These are phyloP conservation scores for Pseudoips prasinana DNA, from an alignment of 2,888 invertebrate species.

Conservation along the genomic window DNA sequence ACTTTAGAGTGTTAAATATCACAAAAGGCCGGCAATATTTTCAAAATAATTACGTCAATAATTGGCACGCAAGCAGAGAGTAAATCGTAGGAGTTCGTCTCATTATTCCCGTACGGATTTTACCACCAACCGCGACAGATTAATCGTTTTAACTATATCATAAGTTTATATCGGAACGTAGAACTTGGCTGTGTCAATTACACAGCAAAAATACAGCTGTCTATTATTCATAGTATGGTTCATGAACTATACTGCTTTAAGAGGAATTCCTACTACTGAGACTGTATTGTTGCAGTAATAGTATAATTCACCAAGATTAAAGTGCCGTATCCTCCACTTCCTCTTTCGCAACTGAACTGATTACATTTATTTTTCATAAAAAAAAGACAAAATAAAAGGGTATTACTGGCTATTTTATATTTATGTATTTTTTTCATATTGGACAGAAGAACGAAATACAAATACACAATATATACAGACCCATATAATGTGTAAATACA, in stretches of 20 bases:
- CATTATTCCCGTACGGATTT: slow-evolving; percentile 70
- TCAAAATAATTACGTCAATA: slow-evolving; percentile 80
- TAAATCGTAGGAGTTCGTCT: slow-evolving; percentile 59
- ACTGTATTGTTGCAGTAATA: too few relatives aligned
- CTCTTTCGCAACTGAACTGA: too few relatives aligned
- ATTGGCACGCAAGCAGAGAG: slow-evolving; percentile 72
- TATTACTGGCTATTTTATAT: too few relatives aligned
- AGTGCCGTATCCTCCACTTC: too few relatives aligned
- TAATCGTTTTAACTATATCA: slow-evolving; percentile 79
- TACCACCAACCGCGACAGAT: slow-evolving; percentile 79
- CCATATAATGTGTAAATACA: too few relatives aligned
- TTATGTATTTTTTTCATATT: too few relatives aligned
- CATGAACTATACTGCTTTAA: slow-evolving; percentile 39
- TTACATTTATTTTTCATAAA: too few relatives aligned
- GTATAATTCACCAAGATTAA: too few relatives aligned
- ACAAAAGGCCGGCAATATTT: slow-evolving; percentile 73
- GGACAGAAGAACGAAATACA: too few relatives aligned
- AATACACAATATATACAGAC: too few relatives aligned
- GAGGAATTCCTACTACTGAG: slow-evolving; percentile 57
- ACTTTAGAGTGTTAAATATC: slow-evolving; percentile 68
- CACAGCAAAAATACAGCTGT: slow-evolving; percentile 68
- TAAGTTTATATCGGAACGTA: slow-evolving; percentile 65
- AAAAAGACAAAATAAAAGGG: too few relatives aligned
- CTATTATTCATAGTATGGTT: slow-evolving; percentile 62
- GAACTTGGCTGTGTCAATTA: slow-evolving; percentile 71